Evolutionary conservation across 1,140 invertebrate genomes (phyloP).

Genomic region (Coboldia fuscipes): DNA sequence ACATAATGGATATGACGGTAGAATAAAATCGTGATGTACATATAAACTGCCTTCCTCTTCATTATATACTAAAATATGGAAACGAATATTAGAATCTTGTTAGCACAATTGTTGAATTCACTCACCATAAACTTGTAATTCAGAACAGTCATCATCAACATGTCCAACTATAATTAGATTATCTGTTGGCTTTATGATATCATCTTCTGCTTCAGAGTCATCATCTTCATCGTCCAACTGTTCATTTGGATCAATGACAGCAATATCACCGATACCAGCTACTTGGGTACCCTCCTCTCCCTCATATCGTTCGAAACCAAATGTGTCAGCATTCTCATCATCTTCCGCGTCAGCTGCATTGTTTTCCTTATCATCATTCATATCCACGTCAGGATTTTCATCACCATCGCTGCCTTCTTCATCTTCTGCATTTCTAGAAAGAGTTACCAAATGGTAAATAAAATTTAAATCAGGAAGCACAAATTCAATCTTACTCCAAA

Average conservation of each 20-base stretch:
- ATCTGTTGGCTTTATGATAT: constrained; percentile 70
- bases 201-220: constrained; percentile 79
- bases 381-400: constrained; percentile 8
- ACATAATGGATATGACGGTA: constrained; percentile 73
- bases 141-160: constrained; percentile 60
- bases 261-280: constrained; percentile 14
- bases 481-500: constrained; percentile 26
- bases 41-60: constrained; percentile 71
- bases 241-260: constrained; percentile 12
- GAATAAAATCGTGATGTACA: constrained; percentile 78
- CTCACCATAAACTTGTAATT: constrained; percentile 73
- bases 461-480: constrained; percentile 1
- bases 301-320: constrained; percentile 13
- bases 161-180: constrained; percentile 81
- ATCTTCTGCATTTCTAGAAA: constrained; percentile 8
- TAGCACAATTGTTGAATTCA: constrained; percentile 4
- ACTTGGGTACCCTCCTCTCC: constrained; percentile 12
- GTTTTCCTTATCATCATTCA: constrained; percentile 15
- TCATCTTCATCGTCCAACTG: constrained; percentile 18
- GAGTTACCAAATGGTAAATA: constrained; percentile 3
- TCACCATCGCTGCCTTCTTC: constrained; percentile 10
- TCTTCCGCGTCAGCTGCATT: constrained; percentile 25
- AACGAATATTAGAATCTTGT: neutral
- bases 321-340: constrained; percentile 23
- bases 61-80: constrained; percentile 65